These are phyloP conservation scores for Tachysurus fulvidraco DNA, from an alignment of 2,113 vertebrate species.

Conservation along the genomic window DNA sequence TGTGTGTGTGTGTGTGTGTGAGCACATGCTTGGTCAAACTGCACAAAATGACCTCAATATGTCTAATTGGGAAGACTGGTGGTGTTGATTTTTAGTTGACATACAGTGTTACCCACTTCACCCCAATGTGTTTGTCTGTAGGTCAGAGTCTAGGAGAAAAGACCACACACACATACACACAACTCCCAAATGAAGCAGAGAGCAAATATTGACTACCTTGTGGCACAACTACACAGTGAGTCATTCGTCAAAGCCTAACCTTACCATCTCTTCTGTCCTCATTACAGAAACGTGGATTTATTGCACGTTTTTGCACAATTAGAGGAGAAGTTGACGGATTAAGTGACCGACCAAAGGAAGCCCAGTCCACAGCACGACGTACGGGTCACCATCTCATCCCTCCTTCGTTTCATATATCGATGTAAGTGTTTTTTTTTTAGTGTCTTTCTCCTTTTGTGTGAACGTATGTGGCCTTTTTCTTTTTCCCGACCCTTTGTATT, in stretches of 20 bases:
- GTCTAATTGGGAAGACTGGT: slow-evolving; percentile 4
- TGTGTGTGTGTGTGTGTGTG: neutral
- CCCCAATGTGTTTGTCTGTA: slow-evolving; percentile 10
- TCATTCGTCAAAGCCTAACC: slow-evolving; percentile 50
- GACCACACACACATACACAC: neutral
- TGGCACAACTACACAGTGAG: slow-evolving; percentile 10
- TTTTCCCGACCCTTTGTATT: neutral
- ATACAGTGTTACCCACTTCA: slow-evolving; percentile 2
- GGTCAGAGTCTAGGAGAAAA: slow-evolving; percentile 41
- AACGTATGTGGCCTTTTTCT: neutral
- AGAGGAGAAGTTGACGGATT: slow-evolving; percentile 11
- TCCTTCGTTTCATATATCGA: neutral
- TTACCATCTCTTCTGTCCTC: slow-evolving; percentile 43
- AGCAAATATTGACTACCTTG: slow-evolving; percentile 49
- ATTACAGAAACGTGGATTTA: slow-evolving; percentile 46
- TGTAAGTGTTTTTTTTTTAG: neutral
- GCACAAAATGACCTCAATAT: slow-evolving; percentile 5
- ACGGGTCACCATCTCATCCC: neutral
- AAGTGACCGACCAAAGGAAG: slow-evolving; percentile 5
- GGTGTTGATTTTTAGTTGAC: slow-evolving; percentile 15
- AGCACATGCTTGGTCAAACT: neutral
- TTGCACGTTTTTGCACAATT: slow-evolving; percentile 31
- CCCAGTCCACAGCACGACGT: slow-evolving; percentile 25
- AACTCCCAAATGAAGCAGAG: slow-evolving; percentile 21
- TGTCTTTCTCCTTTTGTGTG: neutral